A percentile compares a stretch with the other conserved stretches of the same genome.
Evolutionary conservation across 2,888 invertebrate genomes (phyloP).

Genomic region (Halocaridina rubra): DNA sequence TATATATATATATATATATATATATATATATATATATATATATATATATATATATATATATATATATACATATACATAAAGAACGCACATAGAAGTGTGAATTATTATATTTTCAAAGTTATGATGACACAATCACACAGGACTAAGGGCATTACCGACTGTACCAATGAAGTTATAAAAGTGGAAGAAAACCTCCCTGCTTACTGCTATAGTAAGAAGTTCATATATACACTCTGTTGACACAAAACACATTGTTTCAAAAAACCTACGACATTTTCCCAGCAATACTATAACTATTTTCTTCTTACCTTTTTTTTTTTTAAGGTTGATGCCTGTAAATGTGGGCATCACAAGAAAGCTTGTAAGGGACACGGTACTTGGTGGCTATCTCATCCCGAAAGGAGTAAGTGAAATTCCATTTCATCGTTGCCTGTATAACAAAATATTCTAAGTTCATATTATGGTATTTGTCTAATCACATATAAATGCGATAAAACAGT

Average conservation of each 20-base stretch:
- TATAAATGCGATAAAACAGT: too few relatives aligned
- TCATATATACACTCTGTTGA: neutral
- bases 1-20: too few relatives aligned
- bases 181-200: neutral
- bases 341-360: constrained; percentile 22
- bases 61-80: too few relatives aligned
- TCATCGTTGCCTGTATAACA: neutral
- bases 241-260: neutral
- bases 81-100: too few relatives aligned
- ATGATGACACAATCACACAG: too few relatives aligned
- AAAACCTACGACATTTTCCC: neutral
- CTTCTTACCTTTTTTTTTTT: neutral
- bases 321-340: constrained; percentile 42
- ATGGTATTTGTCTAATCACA: too few relatives aligned
- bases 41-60: too few relatives aligned
- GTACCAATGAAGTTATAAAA: neutral
- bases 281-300: too few relatives aligned
- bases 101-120: too few relatives aligned
- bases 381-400: constrained; percentile 28
- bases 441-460: too few relatives aligned
- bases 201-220: neutral
- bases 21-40: too few relatives aligned
- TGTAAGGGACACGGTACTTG: constrained; percentile 20
- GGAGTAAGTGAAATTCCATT: constrained; percentile 3
- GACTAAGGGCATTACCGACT: neutral